Conservation (phyloP, 2,797 vertebrate genomes). For the Petrocephalus sullivani region DNA sequence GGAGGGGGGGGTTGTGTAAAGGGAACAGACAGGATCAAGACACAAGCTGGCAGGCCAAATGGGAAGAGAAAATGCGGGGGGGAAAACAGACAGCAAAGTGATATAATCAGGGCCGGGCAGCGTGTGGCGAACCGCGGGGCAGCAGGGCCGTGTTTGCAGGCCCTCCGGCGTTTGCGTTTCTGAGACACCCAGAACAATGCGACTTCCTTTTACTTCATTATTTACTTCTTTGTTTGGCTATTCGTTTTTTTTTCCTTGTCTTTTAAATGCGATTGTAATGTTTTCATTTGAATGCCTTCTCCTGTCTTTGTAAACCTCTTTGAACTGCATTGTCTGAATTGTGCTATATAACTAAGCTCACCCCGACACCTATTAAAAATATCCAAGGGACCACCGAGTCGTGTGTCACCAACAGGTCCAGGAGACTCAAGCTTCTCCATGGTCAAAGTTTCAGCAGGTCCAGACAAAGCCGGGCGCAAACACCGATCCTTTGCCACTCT, state of each 20-base stretch:
- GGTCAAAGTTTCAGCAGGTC: slow-evolving; percentile 5
- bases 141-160: background rate
- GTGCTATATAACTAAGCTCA: no score
- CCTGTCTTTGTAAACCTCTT: no score
- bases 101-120: background rate
- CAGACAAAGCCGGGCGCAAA: background rate
- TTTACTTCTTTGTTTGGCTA: no score
- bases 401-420: slow-evolving; percentile 23
- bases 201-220: no score
- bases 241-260: slow-evolving; percentile 1
- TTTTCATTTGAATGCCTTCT: no score
- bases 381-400: background rate
- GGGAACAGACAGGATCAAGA: slow-evolving; percentile 18
- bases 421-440: slow-evolving; percentile 26
- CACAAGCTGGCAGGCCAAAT: background rate
- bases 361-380: slow-evolving; percentile 30
- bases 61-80: background rate
- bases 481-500: background rate
- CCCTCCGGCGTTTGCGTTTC: background rate
- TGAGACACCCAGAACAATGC: background rate
- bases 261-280: background rate
- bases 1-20: background rate
- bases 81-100: background rate
- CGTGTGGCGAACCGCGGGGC: no score
- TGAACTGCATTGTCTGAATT: no score